These are phyloP conservation scores for Hemithea aestivaria DNA, from an alignment of 2,888 invertebrate species.

Conservation along the genomic window DNA sequence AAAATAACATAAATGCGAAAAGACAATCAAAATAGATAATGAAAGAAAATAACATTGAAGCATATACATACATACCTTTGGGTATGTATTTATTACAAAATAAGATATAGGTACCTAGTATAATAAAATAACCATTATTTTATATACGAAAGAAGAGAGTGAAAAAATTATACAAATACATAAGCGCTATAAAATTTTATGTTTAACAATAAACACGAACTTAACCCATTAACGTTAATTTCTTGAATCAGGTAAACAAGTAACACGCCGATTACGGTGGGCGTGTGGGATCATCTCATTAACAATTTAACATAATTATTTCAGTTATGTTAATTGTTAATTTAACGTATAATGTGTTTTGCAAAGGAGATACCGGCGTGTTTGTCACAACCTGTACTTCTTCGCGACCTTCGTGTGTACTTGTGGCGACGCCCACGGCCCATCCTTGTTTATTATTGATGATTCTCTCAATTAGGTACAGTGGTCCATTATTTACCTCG, in stretches of 20 bases:
- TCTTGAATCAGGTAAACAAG: constrained; percentile 31
- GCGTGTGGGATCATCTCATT: constrained; percentile 28
- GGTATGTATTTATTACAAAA: too few relatives aligned
- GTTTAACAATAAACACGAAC: constrained; percentile 21
- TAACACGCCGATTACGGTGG: constrained; percentile 9
- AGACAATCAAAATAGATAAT: too few relatives aligned
- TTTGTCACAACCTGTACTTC: constrained; percentile 17
- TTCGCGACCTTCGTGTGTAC: constrained; percentile 53
- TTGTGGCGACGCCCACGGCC: constrained; percentile 55
- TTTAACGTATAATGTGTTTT: constrained; percentile 16
- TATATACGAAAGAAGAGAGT: too few relatives aligned
- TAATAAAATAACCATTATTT: too few relatives aligned
- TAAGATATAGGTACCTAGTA: too few relatives aligned
- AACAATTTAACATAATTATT: constrained; percentile 18
- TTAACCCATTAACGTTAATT: constrained; percentile 29
- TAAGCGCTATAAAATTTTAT: too few relatives aligned
- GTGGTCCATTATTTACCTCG: constrained; percentile 65
- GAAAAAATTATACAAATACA: too few relatives aligned
- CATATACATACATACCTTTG: too few relatives aligned
- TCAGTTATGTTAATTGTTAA: constrained; percentile 18
- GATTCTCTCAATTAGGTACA: constrained; percentile 40
- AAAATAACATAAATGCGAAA: too few relatives aligned
- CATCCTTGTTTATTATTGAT: constrained; percentile 64
- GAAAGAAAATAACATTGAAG: too few relatives aligned
- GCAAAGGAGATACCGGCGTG: constrained; percentile 15